Evolutionary conservation across 2,888 invertebrate species (phyloP), one percentile per base, ranked within the genome.

Genomic region (Stratiomys singularior): DNA sequence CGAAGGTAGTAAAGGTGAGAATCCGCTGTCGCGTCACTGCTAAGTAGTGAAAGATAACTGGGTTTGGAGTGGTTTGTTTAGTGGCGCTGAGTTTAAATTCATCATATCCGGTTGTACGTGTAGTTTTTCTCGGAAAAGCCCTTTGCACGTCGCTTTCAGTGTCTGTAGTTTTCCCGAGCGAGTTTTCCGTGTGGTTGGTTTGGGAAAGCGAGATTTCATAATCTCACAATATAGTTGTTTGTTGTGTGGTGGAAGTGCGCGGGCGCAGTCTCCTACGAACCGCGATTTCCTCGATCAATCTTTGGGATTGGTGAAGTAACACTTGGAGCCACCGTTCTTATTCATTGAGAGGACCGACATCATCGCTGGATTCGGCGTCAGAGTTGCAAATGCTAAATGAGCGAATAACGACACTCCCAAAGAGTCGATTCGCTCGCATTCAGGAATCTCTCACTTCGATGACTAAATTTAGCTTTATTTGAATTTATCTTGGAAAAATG

Each of bases 261-360:
- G 37, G 44, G 58, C 58, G 58, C 74, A 37, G 9, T 37, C 44
- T 74, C 74, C 74, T 60, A 74, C 74, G 69, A 69, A 47, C 23
- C 21, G n/a, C 23, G 23, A 52, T 52, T 52, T 52, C 3, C 52
- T 52, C 52, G 3, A n/a, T 52, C 52, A 52, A 18, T 15, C 9
- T 52, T 52, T 18, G 4, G 52, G n/a, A 52, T 4, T 52, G 15
- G 18, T 13, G 15, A 5, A 52, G 15, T 18, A 3, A 13, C 52
- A 9, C 15, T 5, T 15, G 15, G 52, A 52, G 52, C 15, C 37
- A 5, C 37, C 37, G 37, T 9, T 37, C 37, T 37, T 9, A 3
- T 37, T 37, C 37, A 37, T 9, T 37, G 3, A 9, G 37, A 37
- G 3, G 3, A 37, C 9, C 37, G 37, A 37, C 37, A 37, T 37